A percentile compares a stretch with the other conserved stretches of the same genome.
Conservation (phyloP, 2,113 vertebrate species). For the Pipra filicauda region DNA sequence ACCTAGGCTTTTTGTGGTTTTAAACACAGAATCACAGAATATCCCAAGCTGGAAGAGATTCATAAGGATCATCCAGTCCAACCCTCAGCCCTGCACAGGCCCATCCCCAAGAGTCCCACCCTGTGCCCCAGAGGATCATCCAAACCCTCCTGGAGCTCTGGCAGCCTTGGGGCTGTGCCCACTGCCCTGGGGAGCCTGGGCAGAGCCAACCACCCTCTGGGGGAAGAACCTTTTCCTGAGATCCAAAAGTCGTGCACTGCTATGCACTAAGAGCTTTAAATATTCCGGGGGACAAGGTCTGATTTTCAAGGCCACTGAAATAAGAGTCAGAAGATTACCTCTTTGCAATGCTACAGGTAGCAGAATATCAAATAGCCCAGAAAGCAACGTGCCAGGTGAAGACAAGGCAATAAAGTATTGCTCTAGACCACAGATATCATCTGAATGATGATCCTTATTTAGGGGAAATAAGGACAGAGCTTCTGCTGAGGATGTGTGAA, state of each 20-base stretch:
- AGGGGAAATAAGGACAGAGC: not conserved
- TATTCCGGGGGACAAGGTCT: not conserved
- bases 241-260: not conserved
- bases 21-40: not conserved
- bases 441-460: not conserved
- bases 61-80: not conserved
- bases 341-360: not conserved
- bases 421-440: not conserved
- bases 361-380: not conserved
- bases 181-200: not conserved
- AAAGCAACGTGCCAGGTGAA: not conserved
- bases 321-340: not conserved
- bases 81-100: rapidly evolving
- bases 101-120: not conserved
- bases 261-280: not conserved
- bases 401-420: not conserved
- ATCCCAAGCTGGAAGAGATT: not conserved
- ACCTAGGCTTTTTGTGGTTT: not conserved
- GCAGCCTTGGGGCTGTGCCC: not conserved
- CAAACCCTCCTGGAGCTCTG: not conserved
- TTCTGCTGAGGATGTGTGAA: not conserved
- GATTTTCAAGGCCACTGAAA: not conserved
- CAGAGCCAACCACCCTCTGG: not conserved
- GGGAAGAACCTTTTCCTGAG: not conserved
- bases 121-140: not conserved